phyloP scores from a whole-genome alignment of 2,888 invertebrate species.

The Druceiella hillmani region DNA sequence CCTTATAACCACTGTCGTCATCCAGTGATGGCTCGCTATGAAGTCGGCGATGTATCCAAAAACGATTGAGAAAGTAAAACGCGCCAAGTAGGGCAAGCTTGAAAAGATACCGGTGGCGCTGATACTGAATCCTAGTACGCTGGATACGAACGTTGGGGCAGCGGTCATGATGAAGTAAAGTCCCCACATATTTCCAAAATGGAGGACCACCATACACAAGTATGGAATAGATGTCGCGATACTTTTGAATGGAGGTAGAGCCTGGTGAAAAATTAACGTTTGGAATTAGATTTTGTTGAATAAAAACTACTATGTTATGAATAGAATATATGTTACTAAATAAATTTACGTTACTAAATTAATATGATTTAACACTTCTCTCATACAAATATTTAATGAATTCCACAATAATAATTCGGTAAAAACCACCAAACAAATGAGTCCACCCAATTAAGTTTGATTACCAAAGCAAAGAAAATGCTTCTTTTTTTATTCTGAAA shows the following conservation, averaged over 20 bases:
- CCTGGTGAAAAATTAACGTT: conserved; percentile 40
- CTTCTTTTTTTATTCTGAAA: no score
- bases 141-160: conserved; percentile 70
- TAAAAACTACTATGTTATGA: conserved; percentile 1
- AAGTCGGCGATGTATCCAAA: conserved; percentile 68
- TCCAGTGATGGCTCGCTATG: no score
- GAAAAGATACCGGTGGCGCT: conserved; percentile 65
- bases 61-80: conserved; percentile 61
- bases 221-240: conserved; percentile 64
- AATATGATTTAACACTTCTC: neutral
- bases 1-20: no score
- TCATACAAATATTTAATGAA: no score
- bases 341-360: no score
- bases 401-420: no score
- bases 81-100: conserved; percentile 64
- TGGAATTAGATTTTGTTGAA: neutral
- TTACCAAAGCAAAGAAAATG: no score
- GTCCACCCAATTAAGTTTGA: no score
- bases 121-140: conserved; percentile 65
- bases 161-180: conserved; percentile 70
- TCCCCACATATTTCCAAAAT: conserved; percentile 74
- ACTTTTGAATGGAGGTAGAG: conserved; percentile 58
- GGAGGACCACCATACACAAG: conserved; percentile 58
- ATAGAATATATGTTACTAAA: neutral
- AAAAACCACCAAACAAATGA: no score